Evolutionary conservation across 2,113 vertebrate species (phyloP), one percentile per base, ranked within the genome.

Genomic region (Coptodon rendalli): DNA sequence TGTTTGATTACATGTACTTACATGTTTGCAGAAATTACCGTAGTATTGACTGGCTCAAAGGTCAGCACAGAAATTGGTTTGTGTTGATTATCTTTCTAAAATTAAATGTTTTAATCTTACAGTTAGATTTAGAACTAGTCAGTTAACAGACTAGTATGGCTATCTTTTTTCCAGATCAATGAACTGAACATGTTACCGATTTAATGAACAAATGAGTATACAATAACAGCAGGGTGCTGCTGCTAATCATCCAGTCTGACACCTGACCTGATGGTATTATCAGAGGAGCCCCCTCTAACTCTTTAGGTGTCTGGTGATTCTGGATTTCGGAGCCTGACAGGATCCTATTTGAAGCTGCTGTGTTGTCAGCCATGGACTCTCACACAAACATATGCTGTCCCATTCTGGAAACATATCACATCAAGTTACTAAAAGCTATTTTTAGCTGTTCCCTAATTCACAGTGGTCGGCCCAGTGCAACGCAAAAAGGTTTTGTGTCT

Each of bases 21-120:
- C 19, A 68, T 68, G 1, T 68, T 38, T 38, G 34, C 34, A 0
- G 61, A 38, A 38, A 66, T 5, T 68, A 68, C 6, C 34, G 0
- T 7, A 13, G 19, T 68, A 38, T 13, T 68, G 61, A 38, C 63
- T 68, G 63, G 11, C 63, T 40, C 17, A 63, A 63, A 63, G 29
- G 8, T 63, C 59, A 34, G 57, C 29, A 34, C 57, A 34, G 57
- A 63, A 34, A 2, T 68, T 22, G 11, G 19, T 68, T n/a, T 68
- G 19, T 68, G 63, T 38, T 40, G 63, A 68, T 38, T 68, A 22
- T 22, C 63, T 22, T 36, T 11, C 27, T 36, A 66, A 36, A 66
- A 66, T 36, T 36, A 11, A 36, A 36, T 68, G 19, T n/a, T 66
- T 66, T 36, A 66, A n/a, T 66, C 9, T n/a, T 66, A 4, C 34